Evolutionary conservation across 1,140 invertebrate genomes (phyloP).

Genomic region (Calephelis nemesis): DNA sequence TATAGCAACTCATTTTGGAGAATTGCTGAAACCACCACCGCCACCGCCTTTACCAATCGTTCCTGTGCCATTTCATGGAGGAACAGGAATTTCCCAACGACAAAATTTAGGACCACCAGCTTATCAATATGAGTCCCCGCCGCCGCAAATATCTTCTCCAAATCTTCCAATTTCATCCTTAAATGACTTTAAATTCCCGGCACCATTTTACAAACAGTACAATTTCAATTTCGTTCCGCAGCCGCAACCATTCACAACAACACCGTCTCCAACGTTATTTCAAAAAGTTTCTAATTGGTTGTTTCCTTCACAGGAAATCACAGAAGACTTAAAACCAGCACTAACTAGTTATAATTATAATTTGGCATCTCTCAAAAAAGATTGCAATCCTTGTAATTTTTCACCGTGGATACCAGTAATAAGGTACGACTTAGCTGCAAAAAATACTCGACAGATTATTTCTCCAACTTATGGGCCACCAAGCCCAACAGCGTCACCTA

Average conservation of each 20-base stretch:
- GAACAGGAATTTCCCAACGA: conserved; percentile 42
- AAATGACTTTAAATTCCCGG: conserved; percentile 64
- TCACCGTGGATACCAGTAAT: conserved; percentile 88
- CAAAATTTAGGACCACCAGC: conserved; percentile 45
- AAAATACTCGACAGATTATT: conserved; percentile 45
- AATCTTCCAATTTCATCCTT: conserved; percentile 33
- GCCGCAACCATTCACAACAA: conserved; percentile 66
- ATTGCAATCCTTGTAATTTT: conserved; percentile 87
- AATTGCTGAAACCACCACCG: conserved; percentile 61
- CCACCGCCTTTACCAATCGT: conserved; percentile 48
- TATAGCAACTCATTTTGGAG: conserved; percentile 46
- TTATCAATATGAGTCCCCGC: conserved; percentile 51
- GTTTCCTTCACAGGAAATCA: conserved; percentile 61
- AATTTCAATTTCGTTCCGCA: conserved; percentile 71
- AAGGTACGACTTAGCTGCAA: conserved; percentile 61
- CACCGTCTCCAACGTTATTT: conserved; percentile 64
- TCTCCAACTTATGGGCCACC: conserved; percentile 60
- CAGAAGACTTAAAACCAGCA: conserved; percentile 37
- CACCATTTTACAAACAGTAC: conserved; percentile 71
- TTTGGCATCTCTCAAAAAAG: conserved; percentile 65
- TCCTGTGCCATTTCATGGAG: conserved; percentile 64
- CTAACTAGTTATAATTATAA: conserved; percentile 41
- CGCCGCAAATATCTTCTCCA: conserved; percentile 32
- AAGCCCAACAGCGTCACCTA: conserved; percentile 48
- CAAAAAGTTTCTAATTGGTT: conserved; percentile 76